These are phyloP conservation scores for Tympanuchus pallidicinctus DNA, from an alignment of 2,113 vertebrate genomes.

Conservation along the genomic window DNA sequence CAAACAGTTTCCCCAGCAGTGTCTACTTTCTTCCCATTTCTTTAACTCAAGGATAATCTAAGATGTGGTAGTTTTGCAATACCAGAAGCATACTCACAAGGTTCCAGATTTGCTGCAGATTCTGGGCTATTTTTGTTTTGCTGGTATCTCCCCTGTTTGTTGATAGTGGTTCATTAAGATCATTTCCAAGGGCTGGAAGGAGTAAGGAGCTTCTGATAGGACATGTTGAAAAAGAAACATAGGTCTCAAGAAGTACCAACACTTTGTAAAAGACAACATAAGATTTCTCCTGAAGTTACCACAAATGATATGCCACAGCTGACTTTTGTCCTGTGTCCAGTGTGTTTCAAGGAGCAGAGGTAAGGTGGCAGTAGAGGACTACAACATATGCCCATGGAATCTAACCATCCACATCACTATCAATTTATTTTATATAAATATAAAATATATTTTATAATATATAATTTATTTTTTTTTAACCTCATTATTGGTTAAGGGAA, in stretches of 20 bases:
- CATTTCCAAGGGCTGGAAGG: neutral
- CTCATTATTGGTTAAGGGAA: neutral
- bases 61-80: neutral
- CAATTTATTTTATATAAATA: too few species aligned
- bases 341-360: neutral
- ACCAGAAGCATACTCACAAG: neutral
- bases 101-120: neutral
- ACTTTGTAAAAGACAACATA: neutral
- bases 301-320: neutral
- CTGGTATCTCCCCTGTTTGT: fast-evolving
- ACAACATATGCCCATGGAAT: neutral
- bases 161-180: neutral
- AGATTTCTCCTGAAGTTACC: neutral
- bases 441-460: too few species aligned
- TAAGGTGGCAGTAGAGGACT: neutral
- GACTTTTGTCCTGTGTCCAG: neutral
- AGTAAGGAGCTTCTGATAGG: neutral
- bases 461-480: neutral
- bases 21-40: neutral
- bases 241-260: neutral
- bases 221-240: neutral
- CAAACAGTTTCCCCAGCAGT: neutral
- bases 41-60: neutral
- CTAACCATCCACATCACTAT: neutral
- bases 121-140: neutral